A percentile compares a stretch with the other conserved stretches of the same genome.
phyloP scores from a whole-genome alignment of 2,888 invertebrate genomes.

The Leptopilina myrica region DNA sequence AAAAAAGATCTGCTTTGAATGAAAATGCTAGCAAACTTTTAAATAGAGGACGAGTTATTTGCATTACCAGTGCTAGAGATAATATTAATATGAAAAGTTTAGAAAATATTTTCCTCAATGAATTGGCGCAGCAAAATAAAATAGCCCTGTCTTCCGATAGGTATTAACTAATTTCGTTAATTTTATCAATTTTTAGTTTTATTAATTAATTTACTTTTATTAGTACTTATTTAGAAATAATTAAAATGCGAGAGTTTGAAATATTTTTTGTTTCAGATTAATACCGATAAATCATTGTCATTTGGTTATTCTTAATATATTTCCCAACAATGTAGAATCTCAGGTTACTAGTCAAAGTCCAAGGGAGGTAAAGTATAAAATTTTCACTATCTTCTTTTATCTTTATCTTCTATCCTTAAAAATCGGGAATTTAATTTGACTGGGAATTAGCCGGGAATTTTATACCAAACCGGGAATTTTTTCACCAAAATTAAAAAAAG shows the following conservation, averaged over 20 bases:
- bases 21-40: conserved; percentile 76
- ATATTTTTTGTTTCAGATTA: conserved; percentile 78
- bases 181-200: too few relatives aligned
- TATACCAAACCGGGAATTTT: too few relatives aligned
- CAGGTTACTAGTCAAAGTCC: conserved; percentile 85
- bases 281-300: conserved; percentile 92
- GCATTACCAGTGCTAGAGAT: conserved; percentile 92
- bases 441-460: too few relatives aligned
- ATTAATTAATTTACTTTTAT: background rate
- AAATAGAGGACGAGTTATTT: conserved; percentile 90
- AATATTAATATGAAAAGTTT: conserved; percentile 91
- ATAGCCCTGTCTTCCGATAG: conserved; percentile 81
- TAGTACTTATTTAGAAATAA: conserved; percentile 21
- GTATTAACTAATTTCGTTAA: conserved; percentile 57
- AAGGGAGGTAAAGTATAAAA: conserved; percentile 77
- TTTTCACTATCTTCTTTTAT: background rate
- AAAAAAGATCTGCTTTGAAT: conserved; percentile 77
- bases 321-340: conserved; percentile 88
- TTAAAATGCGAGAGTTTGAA: background rate
- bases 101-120: conserved; percentile 91
- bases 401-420: too few relatives aligned
- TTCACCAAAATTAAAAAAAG: too few relatives aligned
- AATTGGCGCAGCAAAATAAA: conserved; percentile 89
- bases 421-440: too few relatives aligned
- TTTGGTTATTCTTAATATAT: conserved; percentile 92